Evolutionary conservation across 2,797 vertebrate species (phyloP).

Genomic region (Mastacembelus armatus): DNA sequence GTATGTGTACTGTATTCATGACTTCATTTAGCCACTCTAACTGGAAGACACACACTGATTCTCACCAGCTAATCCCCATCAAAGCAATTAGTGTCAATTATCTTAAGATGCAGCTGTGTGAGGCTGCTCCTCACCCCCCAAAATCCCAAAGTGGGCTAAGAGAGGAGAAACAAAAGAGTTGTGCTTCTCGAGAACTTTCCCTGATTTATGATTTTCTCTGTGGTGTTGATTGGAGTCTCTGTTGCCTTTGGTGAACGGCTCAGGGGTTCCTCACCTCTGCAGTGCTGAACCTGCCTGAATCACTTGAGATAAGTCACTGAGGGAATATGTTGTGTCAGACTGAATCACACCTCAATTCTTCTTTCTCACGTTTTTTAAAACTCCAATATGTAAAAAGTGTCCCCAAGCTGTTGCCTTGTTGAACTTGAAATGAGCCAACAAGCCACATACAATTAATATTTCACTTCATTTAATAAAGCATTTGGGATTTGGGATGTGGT

Average conservation of each 20-base stretch:
- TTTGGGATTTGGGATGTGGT: slow-evolving; percentile 45
- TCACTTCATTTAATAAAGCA: slow-evolving; percentile 41
- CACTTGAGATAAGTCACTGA: slow-evolving; percentile 16
- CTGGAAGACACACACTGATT: slow-evolving; percentile 67
- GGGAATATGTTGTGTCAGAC: slow-evolving; percentile 7
- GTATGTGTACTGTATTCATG: too few species aligned
- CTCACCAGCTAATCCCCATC: slow-evolving; percentile 80
- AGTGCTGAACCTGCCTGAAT: slow-evolving; percentile 40
- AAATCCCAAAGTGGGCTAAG: slow-evolving; percentile 55
- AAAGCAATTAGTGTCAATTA: slow-evolving; percentile 84
- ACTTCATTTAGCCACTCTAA: slow-evolving; percentile 72
- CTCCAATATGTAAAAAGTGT: background rate
- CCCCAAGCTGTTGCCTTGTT: slow-evolving; percentile 1
- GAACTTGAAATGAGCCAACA: slow-evolving; percentile 43
- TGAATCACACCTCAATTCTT: slow-evolving; percentile 26
- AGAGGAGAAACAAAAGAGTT: slow-evolving; percentile 41
- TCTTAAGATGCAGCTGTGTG: slow-evolving; percentile 78
- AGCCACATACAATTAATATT: slow-evolving; percentile 40
- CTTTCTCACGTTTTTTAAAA: background rate
- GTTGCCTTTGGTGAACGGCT: slow-evolving; percentile 44
- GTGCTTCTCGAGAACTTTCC: slow-evolving; percentile 43
- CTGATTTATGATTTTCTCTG: slow-evolving; percentile 46
- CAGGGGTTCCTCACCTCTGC: slow-evolving; percentile 33
- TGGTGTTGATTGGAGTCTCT: slow-evolving; percentile 44
- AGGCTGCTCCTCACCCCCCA: slow-evolving; percentile 57